Percentiles rank a stretch among this genome's conserved stretches.
Evolutionary conservation across 2,888 invertebrate species (phyloP).

Genomic region (Argyresthia goedartella): DNA sequence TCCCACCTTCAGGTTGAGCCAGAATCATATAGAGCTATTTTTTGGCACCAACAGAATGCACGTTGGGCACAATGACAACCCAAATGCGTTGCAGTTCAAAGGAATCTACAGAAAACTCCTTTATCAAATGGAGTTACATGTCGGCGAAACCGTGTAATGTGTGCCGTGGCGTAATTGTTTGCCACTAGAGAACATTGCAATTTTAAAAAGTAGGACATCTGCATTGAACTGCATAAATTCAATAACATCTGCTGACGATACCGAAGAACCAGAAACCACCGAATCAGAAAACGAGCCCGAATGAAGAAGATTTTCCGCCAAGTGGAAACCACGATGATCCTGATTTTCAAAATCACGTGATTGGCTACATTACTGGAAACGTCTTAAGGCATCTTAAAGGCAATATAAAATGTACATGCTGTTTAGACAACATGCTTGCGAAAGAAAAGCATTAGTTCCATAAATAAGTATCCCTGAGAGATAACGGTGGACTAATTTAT

Average conservation of each 20-base stretch:
- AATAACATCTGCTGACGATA: background rate
- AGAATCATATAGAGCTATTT: slow-evolving; percentile 12
- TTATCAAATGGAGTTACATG: slow-evolving; percentile 12
- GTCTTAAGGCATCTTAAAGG: too few relatives aligned
- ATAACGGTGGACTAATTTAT: too few relatives aligned
- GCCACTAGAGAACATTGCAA: slow-evolving; percentile 12
- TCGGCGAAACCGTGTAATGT: slow-evolving; percentile 5
- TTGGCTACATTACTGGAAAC: too few relatives aligned
- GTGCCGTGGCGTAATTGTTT: slow-evolving; percentile 13
- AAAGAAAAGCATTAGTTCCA: too few relatives aligned
- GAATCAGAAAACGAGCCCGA: too few relatives aligned
- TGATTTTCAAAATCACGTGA: too few relatives aligned
- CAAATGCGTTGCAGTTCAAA: slow-evolving; percentile 12
- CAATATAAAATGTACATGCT: too few relatives aligned
- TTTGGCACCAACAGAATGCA: slow-evolving; percentile 10
- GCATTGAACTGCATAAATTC: slow-evolving; percentile 8
- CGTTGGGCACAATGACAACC: slow-evolving; percentile 12
- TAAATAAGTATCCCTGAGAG: too few relatives aligned
- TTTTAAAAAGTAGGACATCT: slow-evolving; percentile 10
- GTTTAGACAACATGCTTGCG: too few relatives aligned
- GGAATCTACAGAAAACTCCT: slow-evolving; percentile 12
- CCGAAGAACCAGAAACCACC: too few relatives aligned
- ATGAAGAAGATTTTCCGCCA: too few relatives aligned
- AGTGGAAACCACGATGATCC: too few relatives aligned
- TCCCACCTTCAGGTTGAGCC: slow-evolving; percentile 8